These are phyloP conservation scores for Yponomeuta evonymella DNA, from an alignment of 2,888 invertebrate species.

Conservation along the genomic window DNA sequence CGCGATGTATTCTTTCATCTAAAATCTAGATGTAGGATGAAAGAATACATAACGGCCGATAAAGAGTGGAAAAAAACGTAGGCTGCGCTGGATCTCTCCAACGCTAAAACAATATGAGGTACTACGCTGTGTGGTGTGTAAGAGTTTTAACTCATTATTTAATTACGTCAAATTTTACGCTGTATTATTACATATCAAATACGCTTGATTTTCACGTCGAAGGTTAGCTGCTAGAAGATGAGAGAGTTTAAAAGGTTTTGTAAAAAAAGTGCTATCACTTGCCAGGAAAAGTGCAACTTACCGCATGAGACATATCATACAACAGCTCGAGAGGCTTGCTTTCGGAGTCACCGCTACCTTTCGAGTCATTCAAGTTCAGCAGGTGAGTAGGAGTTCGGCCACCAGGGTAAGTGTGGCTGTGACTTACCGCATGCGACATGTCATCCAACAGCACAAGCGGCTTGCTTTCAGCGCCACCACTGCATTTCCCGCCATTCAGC, in stretches of 20 bases:
- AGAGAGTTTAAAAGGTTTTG: not conserved
- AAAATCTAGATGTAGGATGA: no score
- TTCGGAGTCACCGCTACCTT: slow-evolving; percentile 90
- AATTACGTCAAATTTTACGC: no score
- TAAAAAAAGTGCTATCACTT: not conserved
- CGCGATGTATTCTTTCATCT: no score
- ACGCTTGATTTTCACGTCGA: no score
- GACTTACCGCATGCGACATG: slow-evolving; percentile 82
- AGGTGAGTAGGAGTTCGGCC: slow-evolving; percentile 90
- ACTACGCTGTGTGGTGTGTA: no score
- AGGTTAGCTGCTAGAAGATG: no score
- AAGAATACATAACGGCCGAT: no score
- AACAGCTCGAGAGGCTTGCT: slow-evolving; percentile 93
- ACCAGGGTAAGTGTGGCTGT: slow-evolving; percentile 92
- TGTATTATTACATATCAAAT: no score
- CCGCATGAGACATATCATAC: slow-evolving; percentile 96
- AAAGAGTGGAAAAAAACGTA: no score
- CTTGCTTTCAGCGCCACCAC: slow-evolving; percentile 79
- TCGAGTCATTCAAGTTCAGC: slow-evolving; percentile 90
- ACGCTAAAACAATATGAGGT: no score
- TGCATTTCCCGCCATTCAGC: slow-evolving; percentile 85
- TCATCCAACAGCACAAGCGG: slow-evolving; percentile 89
- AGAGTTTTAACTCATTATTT: no score
- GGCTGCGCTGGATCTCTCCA: no score
- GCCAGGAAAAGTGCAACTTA: slow-evolving; percentile 55